Evolutionary conservation across 2,113 vertebrate species (phyloP), one percentile per base, ranked within the genome.

Genomic region (Malurus cyaneus): DNA sequence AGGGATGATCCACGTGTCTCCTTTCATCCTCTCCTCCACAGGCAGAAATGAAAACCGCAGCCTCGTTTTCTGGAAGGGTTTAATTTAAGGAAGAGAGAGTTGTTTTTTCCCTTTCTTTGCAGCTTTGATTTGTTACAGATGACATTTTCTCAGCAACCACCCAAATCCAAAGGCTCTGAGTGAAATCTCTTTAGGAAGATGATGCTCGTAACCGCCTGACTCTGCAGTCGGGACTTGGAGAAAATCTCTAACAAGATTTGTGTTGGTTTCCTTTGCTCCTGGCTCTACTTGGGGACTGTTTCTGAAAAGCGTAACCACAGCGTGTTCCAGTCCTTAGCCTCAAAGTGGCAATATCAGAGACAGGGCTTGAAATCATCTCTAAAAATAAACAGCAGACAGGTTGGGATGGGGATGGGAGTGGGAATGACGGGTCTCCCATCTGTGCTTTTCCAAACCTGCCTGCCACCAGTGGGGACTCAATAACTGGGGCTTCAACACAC

Each of bases 191-290:
- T 86, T 54, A 80, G 80, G 91, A 92, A 39, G 64, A 15, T 76
- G 61, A 8, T n/a, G 8, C 26, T 66, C 1, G 0, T 32, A 72
- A 19, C 53, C 0, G 0, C 16, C 5, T 52, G 59, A 17, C 41
- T 83, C 16, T 0, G 1, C 14, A 7, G 50, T 7, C 0, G 2
- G 49, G 46, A 31, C 18, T 11, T 3, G 0, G 54, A 83, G 54
- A 59, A 88, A 83, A 93, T 31, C 1, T 3, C 42, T 69, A 15
- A 52, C 19, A 19, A n/a, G 62, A 39, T 52, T 74, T 86, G 28
- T 32, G 16, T 54, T 80, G 44, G 32, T 49, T 92, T 71, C 24
- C 14, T 86, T 79, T 46, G 50, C 46, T 46, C 83, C 86, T 77
- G 52, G 21, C 50, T 56, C 36, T 67, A 14, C 44, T 15, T 26